Conservation (phyloP, 2,113 vertebrate genomes). For the Nycticorax nycticorax region DNA sequence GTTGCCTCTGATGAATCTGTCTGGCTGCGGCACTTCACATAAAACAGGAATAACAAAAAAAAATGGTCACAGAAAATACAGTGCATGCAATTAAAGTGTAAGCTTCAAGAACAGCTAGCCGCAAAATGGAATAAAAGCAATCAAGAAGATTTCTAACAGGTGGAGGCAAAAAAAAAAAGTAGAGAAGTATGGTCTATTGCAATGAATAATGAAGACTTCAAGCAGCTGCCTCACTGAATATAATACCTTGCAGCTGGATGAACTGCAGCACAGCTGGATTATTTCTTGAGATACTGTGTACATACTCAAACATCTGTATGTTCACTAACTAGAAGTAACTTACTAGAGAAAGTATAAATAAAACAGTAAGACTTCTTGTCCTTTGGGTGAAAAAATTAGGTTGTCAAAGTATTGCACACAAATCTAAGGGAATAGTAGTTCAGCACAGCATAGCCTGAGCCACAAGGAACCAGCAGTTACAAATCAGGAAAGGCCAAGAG, state of each 20-base stretch:
- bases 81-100: neutral
- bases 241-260: neutral
- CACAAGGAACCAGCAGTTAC: neutral
- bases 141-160: slow-evolving; percentile 3
- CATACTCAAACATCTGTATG: neutral
- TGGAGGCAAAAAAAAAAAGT: neutral
- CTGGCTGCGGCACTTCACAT: neutral
- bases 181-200: neutral
- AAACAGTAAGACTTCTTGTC: neutral
- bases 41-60: neutral
- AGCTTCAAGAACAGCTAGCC: neutral
- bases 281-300: neutral
- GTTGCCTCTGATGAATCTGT: neutral
- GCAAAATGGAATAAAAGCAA: neutral
- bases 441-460: neutral
- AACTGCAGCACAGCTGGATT: slow-evolving; percentile 38
- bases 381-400: neutral
- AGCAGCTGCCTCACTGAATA: neutral
- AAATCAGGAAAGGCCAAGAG: neutral
- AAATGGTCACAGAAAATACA: neutral
- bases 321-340: neutral
- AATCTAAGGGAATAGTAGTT: neutral
- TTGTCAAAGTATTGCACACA: neutral
- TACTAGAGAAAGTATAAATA: neutral
- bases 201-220: slow-evolving; percentile 19